These are phyloP conservation scores for Ichneumoninae sp. DNA, from an alignment of 2,888 invertebrate genomes.

Conservation along the genomic window DNA sequence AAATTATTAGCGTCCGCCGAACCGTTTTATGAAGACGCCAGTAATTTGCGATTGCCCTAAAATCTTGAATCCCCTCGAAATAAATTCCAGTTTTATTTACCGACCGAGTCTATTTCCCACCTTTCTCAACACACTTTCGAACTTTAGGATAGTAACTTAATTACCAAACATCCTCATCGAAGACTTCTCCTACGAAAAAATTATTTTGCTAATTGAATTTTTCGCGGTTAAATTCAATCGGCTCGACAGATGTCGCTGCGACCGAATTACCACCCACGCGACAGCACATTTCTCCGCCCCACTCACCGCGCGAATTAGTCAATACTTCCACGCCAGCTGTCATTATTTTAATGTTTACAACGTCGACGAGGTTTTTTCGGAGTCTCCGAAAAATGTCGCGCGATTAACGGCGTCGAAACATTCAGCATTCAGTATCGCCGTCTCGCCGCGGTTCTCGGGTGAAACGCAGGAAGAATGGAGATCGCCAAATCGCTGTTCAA, in stretches of 20 bases:
- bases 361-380: constrained; percentile 15
- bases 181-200: no score
- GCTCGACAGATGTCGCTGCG: background rate
- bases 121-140: no score
- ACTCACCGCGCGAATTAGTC: constrained; percentile 33
- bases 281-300: constrained; percentile 14
- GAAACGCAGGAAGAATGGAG: constrained; percentile 88
- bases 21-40: no score
- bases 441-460: background rate
- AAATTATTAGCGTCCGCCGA: no score
- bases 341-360: constrained; percentile 62
- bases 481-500: constrained; percentile 96
- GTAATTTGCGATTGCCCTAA: no score
- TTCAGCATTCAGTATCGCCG: background rate
- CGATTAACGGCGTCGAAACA: constrained; percentile 13
- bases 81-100: no score
- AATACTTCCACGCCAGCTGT: constrained; percentile 64
- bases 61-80: no score
- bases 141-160: background rate
- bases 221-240: background rate
- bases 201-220: background rate
- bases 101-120: no score
- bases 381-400: constrained; percentile 35
- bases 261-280: background rate
- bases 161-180: background rate